phyloP scores from a whole-genome alignment of 92 coral and sea anemone genomes.

The Palythoa caribaeorum region DNA sequence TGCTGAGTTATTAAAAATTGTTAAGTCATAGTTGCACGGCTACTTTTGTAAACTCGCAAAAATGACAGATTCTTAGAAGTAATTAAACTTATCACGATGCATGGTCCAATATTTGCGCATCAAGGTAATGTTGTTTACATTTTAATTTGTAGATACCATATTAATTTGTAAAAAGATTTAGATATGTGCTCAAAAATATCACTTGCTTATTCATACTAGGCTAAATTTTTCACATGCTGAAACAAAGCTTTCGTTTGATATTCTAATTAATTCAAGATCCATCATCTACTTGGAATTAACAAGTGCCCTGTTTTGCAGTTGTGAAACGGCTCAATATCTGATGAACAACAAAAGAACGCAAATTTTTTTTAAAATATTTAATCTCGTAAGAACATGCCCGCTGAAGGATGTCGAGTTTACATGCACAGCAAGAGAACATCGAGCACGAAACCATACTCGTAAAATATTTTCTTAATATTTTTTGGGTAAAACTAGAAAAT shows the following conservation, averaged over 20 bases:
- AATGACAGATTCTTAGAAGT: background rate
- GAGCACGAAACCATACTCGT: background rate
- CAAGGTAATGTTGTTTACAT: background rate
- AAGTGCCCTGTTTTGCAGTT: background rate
- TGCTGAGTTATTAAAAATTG: too few species aligned
- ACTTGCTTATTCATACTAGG: too few species aligned
- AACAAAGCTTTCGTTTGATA: background rate
- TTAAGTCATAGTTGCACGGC: too few species aligned
- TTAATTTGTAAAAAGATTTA: background rate
- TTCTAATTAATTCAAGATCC: background rate
- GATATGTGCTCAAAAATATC: background rate
- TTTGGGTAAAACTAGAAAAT: background rate
- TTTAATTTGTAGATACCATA: background rate
- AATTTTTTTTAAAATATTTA: background rate
- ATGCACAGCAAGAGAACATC: slow-evolving; percentile 3
- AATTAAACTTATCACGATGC: background rate
- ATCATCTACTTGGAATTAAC: too few species aligned
- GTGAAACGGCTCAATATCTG: background rate
- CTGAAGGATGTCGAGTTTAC: slow-evolving; percentile 20
- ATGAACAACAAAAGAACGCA: background rate
- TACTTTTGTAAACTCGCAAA: background rate
- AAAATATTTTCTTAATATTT: background rate
- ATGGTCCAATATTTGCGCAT: slow-evolving; percentile 5
- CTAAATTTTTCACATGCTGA: background rate
- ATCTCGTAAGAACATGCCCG: background rate